Conservation (phyloP, 2,797 vertebrate species). For the Amphiprion clarkii region DNA sequence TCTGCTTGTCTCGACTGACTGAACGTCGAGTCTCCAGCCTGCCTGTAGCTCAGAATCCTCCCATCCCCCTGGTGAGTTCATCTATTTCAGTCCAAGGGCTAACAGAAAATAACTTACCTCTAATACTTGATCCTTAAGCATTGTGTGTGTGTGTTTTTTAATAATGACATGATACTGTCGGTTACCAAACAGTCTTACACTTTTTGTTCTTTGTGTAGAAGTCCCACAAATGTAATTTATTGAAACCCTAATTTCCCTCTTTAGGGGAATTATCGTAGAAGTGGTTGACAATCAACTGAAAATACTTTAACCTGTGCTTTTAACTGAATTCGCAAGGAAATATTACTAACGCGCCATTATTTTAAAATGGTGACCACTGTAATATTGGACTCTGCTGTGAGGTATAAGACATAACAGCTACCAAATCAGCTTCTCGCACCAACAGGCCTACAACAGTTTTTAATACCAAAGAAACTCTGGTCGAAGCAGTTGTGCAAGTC, state of each 20-base stretch:
- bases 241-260: conserved; percentile 73
- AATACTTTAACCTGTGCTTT: conserved; percentile 68
- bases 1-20: conserved; percentile 51
- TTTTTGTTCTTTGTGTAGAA: conserved; percentile 68
- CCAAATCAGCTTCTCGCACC: conserved; percentile 74
- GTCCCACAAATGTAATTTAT: conserved; percentile 76
- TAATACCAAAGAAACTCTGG: conserved; percentile 76
- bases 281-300: conserved; percentile 90
- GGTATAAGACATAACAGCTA: conserved; percentile 37
- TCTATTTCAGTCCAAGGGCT: conserved; percentile 82
- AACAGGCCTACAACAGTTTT: conserved; percentile 64
- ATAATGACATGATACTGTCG: conserved; percentile 54
- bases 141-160: conserved; percentile 45
- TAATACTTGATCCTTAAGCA: conserved; percentile 79
- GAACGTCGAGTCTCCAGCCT: conserved; percentile 52
- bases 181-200: conserved; percentile 80
- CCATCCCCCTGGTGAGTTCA: conserved; percentile 55
- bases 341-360: conserved; percentile 73
- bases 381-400: conserved; percentile 60
- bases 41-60: conserved; percentile 65
- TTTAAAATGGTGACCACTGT: conserved; percentile 75
- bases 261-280: conserved; percentile 70
- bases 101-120: conserved; percentile 79
- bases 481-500: conserved; percentile 48
- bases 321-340: conserved; percentile 59